Percentiles rank a stretch among this genome's conserved stretches.
Conservation (phyloP, 2,888 invertebrate genomes). For the Euplagia quadripunctaria region DNA sequence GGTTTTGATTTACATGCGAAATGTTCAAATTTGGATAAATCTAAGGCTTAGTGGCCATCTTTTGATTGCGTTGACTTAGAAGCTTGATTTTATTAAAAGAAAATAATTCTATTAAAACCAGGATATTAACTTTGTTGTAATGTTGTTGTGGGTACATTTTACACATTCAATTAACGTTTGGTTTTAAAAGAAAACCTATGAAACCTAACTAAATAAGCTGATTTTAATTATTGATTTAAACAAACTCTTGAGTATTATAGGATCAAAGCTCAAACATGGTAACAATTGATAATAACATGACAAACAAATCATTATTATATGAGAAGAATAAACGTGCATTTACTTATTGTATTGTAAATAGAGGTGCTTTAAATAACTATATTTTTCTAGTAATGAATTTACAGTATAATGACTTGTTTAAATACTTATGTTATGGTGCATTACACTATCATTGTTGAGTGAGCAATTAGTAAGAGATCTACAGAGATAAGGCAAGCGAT, state of each 20-base stretch:
- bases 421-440: background rate
- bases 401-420: background rate
- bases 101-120: no score
- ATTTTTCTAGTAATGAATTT: background rate
- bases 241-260: background rate
- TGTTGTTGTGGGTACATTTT: no score
- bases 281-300: background rate
- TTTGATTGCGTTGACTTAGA: no score
- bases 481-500: no score
- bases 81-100: no score
- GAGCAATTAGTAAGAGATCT: background rate
- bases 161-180: no score
- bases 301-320: background rate
- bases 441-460: background rate
- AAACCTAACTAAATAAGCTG: no score
- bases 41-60: no score
- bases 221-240: background rate
- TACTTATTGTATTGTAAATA: background rate
- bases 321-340: background rate
- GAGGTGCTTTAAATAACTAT: background rate
- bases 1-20: no score
- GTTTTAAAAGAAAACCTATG: no score
- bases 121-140: no score
- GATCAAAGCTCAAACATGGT: background rate
- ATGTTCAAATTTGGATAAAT: no score